Base-by-base conservation (phyloP, 2,888 invertebrate species). In the Sinohyriopsis cumingii region DNA sequence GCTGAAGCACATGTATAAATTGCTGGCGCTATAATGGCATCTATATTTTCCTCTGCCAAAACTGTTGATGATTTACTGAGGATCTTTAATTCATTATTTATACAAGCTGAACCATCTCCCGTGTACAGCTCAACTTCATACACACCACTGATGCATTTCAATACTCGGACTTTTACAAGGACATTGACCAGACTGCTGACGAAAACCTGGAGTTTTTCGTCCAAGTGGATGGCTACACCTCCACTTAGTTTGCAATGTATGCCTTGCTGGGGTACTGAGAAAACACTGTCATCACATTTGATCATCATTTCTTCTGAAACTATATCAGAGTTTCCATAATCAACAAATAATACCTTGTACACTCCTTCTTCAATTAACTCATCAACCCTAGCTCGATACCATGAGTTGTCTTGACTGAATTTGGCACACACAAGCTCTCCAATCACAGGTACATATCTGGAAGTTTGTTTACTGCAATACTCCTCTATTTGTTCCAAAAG, bases 311-410 rank as follows among this genome's bases (percentile, higher is more conserved):
- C 63, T 55, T 72, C 63, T 12, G 65, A 56, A 61, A 80, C 73
- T 1, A 63, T 64, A 54, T 81, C 84, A n/a, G 61, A 68, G 63
- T 87, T 87, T 1, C 89, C 89, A 80, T 86, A 89, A 69, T 89
- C 89, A 55, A 89, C 80, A 72, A 84, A 89, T 57, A 77, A 78
- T 2, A 88, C 82, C 53, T 73, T 73, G 22, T 72, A 79, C n/a
- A 66, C 68, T 5, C 72, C 53, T 7, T 69, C 77, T 12, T 73
- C 70, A 7, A 79, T 65, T 9, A 73, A 68, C 24, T 78, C 78
- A 20, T 73, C 65, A 0, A 87, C 78, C 54, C 74, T 72, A 4
- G 81, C 86, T 57, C 88, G 65, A 65, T 87, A 88, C 87, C 86
- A 87, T 9, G 3, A 67, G 19, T 64, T 68, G 45, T 78, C 81